These are phyloP conservation scores for Cotesia congregata DNA, from an alignment of 2,888 invertebrate species.

Conservation along the genomic window DNA sequence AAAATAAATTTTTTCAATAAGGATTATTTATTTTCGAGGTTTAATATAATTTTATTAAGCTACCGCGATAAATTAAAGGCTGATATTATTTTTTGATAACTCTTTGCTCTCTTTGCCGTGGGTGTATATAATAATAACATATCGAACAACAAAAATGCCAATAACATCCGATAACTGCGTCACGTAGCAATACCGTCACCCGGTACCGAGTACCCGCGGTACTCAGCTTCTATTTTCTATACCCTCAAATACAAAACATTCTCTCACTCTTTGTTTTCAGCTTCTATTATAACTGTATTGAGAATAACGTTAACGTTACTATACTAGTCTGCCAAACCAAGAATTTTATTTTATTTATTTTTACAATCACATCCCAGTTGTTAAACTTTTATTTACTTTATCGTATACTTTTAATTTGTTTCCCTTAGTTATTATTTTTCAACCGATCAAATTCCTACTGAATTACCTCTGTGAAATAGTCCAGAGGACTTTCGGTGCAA, in stretches of 20 bases:
- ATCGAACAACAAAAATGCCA: slow-evolving; percentile 64
- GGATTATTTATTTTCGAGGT: slow-evolving; percentile 3
- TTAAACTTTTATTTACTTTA: slow-evolving; percentile 9
- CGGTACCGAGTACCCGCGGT: slow-evolving; percentile 54
- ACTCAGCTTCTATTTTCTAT: slow-evolving; percentile 66
- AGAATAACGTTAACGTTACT: background rate
- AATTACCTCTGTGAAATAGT: slow-evolving; percentile 70
- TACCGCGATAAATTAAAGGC: slow-evolving; percentile 54
- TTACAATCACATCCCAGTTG: slow-evolving; percentile 20
- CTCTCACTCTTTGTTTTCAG: background rate
- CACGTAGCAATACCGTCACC: slow-evolving; percentile 55
- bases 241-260: background rate
- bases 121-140: no score
- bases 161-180: slow-evolving; percentile 63
- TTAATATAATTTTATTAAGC: slow-evolving; percentile 38
- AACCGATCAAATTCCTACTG: background rate
- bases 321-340: no score
- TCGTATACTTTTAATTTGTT: background rate
- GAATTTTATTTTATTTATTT: slow-evolving; percentile 31
- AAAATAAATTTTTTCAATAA: background rate
- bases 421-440: background rate
- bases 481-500: slow-evolving; percentile 73
- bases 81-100: slow-evolving; percentile 49
- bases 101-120: slow-evolving; percentile 9
- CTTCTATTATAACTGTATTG: background rate